Conservation (phyloP, 2,113 vertebrate species). For the Astatoreochromis straeleni region DNA sequence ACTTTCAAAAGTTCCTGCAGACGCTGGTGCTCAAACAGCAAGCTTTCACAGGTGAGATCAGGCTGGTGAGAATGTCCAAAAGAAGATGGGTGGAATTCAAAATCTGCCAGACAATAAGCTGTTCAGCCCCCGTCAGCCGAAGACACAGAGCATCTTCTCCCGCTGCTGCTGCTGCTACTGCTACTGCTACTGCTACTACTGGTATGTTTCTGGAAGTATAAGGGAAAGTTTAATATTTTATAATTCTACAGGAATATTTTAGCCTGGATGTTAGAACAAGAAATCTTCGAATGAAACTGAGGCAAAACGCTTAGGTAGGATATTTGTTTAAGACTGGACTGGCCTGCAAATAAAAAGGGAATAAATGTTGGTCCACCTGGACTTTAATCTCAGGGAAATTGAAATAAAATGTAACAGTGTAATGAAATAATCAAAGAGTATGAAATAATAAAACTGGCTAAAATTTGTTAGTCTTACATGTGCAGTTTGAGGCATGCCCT, state of each 20-base stretch:
- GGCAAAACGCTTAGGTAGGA: neutral
- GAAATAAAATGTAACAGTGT: neutral
- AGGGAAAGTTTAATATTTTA: neutral
- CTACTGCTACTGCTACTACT: neutral
- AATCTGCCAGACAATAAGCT: constrained; percentile 83
- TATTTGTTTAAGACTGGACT: neutral
- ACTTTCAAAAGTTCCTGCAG: constrained; percentile 62
- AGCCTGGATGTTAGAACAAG: neutral
- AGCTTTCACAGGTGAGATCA: constrained; percentile 4
- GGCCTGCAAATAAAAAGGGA: neutral
- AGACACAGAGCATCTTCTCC: constrained; percentile 64
- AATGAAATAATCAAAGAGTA: neutral
- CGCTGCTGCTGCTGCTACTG: constrained; percentile 1
- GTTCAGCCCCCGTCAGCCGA: constrained; percentile 68
- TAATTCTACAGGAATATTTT: neutral
- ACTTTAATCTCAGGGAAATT: neutral
- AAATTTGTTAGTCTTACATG: neutral
- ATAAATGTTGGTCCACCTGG: neutral
- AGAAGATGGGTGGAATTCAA: constrained; percentile 79
- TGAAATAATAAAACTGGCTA: neutral
- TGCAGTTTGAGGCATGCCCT: neutral
- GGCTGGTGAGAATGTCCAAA: constrained; percentile 74
- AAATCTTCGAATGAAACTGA: neutral
- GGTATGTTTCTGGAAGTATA: constrained; percentile 55
- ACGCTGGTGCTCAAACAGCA: neutral